phyloP scores from a whole-genome alignment of 2,797 vertebrate species.

The Acanthornis magna region DNA sequence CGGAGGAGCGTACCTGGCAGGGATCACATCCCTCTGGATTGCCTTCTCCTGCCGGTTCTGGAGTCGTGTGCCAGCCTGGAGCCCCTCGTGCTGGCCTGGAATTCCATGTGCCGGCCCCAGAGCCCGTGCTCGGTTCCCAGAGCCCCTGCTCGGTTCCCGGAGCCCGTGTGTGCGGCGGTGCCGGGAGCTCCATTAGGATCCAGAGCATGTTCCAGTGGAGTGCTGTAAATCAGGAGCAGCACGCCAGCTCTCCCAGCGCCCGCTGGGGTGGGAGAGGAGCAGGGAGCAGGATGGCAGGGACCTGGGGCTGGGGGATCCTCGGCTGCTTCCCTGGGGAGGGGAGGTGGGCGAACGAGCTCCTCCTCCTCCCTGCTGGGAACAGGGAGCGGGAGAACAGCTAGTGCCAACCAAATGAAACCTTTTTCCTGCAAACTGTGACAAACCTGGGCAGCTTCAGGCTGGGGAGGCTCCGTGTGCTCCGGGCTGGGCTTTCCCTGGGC shows the following conservation, averaged over 20 bases:
- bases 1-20: neutral
- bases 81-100: neutral
- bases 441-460: neutral
- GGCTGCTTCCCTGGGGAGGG: neutral
- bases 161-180: neutral
- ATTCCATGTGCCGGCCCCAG: neutral
- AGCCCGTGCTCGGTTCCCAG: neutral
- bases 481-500: neutral
- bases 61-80: neutral
- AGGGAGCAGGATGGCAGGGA: neutral
- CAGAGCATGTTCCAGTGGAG: neutral
- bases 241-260: neutral
- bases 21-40: neutral
- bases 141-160: neutral
- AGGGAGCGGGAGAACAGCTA: neutral
- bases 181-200: neutral
- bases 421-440: slow-evolving; percentile 2
- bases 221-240: slow-evolving; percentile 12
- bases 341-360: neutral
- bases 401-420: neutral
- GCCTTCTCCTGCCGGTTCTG: neutral
- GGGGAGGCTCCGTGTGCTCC: neutral
- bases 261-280: neutral
- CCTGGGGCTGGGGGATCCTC: neutral
- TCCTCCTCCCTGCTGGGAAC: neutral